A percentile compares a stretch with the other conserved stretches of the same genome.
These are phyloP conservation scores for Chelon auratus DNA, from an alignment of 2,797 vertebrate species.

Conservation along the genomic window DNA sequence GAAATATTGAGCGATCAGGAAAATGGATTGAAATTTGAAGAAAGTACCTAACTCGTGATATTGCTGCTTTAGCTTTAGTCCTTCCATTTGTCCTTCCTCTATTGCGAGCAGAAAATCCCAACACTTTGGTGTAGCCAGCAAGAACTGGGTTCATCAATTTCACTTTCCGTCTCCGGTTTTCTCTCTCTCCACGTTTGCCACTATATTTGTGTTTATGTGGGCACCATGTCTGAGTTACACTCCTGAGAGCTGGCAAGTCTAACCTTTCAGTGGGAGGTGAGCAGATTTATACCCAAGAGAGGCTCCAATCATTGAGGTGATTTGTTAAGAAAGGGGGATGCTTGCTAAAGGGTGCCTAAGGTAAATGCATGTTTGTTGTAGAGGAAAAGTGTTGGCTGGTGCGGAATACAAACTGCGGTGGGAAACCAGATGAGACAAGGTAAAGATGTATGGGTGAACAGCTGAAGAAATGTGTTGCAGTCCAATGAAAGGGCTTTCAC, in stretches of 20 bases:
- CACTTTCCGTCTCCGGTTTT: constrained; percentile 26
- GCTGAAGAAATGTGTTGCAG: constrained; percentile 23
- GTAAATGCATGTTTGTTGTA: constrained; percentile 53
- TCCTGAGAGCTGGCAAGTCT: constrained; percentile 40
- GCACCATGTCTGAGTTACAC: constrained; percentile 51
- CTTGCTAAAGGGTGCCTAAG: constrained; percentile 49
- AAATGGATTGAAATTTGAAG: constrained; percentile 18
- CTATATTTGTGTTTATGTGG: constrained; percentile 37
- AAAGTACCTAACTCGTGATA: constrained; percentile 4
- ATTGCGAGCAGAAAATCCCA: not conserved
- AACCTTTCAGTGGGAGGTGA: constrained; percentile 49
- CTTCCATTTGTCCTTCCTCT: constrained; percentile 9
- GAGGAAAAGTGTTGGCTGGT: constrained; percentile 26
- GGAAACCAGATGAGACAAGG: constrained; percentile 30
- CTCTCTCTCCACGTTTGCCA: constrained; percentile 21
- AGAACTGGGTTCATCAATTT: constrained; percentile 40
- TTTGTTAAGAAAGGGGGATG: constrained; percentile 63
- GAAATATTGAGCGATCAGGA: constrained; percentile 11
- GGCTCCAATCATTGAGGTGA: constrained; percentile 65
- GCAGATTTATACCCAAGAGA: constrained; percentile 64
- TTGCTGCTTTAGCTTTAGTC: constrained; percentile 6
- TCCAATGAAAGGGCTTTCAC: constrained; percentile 36
- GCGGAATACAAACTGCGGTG: constrained; percentile 30
- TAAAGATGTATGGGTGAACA: constrained; percentile 43
- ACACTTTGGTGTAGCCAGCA: constrained; percentile 29